Percentiles rank a stretch among this genome's conserved stretches.
phyloP scores from a whole-genome alignment of 2,113 vertebrate genomes.

The Halichoeres trimaculatus region DNA sequence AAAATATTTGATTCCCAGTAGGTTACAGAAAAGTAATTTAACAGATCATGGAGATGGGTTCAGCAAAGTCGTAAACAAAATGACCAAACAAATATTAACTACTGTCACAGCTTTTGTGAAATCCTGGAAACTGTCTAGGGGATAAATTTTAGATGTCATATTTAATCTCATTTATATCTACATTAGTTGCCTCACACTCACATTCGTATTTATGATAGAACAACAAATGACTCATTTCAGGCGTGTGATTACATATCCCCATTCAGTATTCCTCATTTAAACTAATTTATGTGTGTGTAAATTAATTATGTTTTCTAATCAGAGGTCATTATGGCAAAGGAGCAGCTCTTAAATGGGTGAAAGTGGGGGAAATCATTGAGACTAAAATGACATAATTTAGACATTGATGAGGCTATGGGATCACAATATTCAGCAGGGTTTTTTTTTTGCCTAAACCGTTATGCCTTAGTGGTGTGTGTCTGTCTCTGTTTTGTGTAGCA shows the following conservation, averaged over 20 bases:
- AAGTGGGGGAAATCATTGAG: constrained; percentile 29
- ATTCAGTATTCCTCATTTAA: constrained; percentile 59
- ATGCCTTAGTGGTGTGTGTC: constrained; percentile 43
- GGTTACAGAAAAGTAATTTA: neutral
- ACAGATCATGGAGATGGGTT: constrained; percentile 9
- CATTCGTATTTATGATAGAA: constrained; percentile 55
- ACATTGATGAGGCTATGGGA: neutral
- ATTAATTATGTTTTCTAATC: constrained; percentile 37
- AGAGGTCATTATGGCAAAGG: neutral
- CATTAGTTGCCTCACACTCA: constrained; percentile 38
- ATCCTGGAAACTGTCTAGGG: constrained; percentile 17
- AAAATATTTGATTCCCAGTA: constrained; percentile 34
- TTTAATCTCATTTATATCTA: constrained; percentile 36
- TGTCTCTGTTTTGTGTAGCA: constrained; percentile 18
- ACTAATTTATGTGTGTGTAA: constrained; percentile 46
- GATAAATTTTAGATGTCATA: constrained; percentile 23
- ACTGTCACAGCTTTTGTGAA: constrained; percentile 15
- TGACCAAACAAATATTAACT: constrained; percentile 14
- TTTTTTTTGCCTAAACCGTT: constrained; percentile 37
- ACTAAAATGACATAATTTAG: neutral
- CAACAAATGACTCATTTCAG: constrained; percentile 38
- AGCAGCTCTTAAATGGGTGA: constrained; percentile 29
- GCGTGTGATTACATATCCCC: constrained; percentile 48
- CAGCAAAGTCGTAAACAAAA: constrained; percentile 8
- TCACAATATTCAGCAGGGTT: constrained; percentile 8